A percentile compares a stretch with the other conserved stretches of the same genome.
phyloP scores from a whole-genome alignment of 2,113 vertebrate genomes.

The Microcebus jonahi region DNA sequence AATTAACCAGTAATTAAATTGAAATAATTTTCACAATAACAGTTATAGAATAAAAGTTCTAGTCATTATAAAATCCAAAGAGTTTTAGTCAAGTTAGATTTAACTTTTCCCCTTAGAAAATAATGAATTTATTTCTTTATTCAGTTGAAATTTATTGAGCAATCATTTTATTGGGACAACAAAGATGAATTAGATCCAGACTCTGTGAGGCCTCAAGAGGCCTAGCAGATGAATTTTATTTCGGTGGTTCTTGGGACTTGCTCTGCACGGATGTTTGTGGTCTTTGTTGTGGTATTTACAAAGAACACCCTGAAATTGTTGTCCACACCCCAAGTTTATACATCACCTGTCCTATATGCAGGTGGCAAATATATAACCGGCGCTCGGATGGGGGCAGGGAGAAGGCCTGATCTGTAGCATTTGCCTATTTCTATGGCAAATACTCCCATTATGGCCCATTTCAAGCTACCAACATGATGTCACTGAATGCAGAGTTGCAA shows the following conservation, averaged over 20 bases:
- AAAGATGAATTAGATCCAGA: not conserved
- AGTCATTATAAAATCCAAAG: not conserved
- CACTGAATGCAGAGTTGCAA: not conserved
- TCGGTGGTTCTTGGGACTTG: not conserved
- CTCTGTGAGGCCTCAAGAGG: not conserved
- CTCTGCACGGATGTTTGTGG: not conserved
- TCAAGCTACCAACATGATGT: not conserved
- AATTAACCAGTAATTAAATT: not conserved
- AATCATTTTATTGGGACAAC: not conserved
- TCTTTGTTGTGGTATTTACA: not conserved
- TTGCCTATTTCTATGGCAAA: not conserved
- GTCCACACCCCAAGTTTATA: not conserved
- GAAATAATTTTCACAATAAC: not conserved
- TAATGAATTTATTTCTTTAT: not conserved
- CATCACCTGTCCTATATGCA: not conserved
- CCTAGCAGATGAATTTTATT: not conserved
- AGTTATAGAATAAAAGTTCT: not conserved
- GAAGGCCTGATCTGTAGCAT: not conserved
- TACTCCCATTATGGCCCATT: not conserved
- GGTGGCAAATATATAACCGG: not conserved
- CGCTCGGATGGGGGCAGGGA: not conserved
- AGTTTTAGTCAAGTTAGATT: not conserved
- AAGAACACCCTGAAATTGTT: not conserved
- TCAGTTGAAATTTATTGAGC: not conserved
- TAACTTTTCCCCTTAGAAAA: not conserved